Evolutionary conservation across 2,797 vertebrate genomes (phyloP), one percentile per base, ranked within the genome.

Genomic region (Onychomys torridus): DNA sequence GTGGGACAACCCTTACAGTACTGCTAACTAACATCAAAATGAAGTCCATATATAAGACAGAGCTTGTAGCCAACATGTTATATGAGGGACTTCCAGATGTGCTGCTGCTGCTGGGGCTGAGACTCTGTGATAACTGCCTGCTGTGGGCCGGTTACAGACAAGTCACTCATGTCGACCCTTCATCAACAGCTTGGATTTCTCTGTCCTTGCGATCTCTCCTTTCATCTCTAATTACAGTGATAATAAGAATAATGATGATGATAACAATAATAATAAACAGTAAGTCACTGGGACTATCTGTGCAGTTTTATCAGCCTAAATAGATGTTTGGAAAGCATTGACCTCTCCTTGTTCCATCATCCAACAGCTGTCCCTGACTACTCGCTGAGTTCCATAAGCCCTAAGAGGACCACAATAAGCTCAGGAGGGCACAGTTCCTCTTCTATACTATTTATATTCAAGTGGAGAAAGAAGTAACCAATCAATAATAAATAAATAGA

Each of bases 121-220:
- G 81, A 85, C 16, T 59, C 29, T 7, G 43, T 89, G 89, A 96
- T 52, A 78, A 67, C 29, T 73, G 59, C 82, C 21, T 92, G 95
- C 90, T 88, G 65, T n/a, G 59, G 10, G 55, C 63, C 19, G 0
- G 46, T 78, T 87, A 82, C 16, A 87, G 76, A 91, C 37, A 40
- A 91, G 89, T 90, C 75, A n/a, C 46, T 91, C 84, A 76, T 1
- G 40, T 84, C 79, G 61, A 29, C 75, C 73, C 86, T 40, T n/a
- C 92, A 78, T 96, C 83, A 63, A 40, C 86, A 91, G 49, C 91
- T 97, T 79, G 34, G 84, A 91, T 90, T 88, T 79, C 71, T 95
- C 89, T 13, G 82, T 90, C 75, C 52, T 85, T 87, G 69, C 95
- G 86, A 61, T 67, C 46, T 91, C 37, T 92, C 37, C 57, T 93